Percentiles rank a stretch among this genome's conserved stretches.
phyloP scores from a whole-genome alignment of 2,113 vertebrate genomes.

The Pseudopodoces humilis region DNA sequence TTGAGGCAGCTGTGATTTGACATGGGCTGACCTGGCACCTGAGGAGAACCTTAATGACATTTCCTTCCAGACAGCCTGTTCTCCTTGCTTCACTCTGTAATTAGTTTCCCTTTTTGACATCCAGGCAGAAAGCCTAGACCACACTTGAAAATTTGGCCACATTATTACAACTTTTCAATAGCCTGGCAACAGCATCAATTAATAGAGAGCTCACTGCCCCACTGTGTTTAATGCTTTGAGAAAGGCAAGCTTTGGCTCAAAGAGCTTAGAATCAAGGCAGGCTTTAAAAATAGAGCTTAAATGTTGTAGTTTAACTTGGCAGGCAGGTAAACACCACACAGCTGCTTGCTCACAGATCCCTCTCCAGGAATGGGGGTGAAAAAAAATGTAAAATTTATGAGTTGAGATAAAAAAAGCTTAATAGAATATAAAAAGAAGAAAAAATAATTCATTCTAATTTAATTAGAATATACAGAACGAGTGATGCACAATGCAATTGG shows the following conservation, averaged over 20 bases:
- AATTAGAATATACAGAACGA: background rate
- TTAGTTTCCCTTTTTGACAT: constrained; percentile 21
- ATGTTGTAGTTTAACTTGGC: background rate
- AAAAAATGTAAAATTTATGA: background rate
- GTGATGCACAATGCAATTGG: background rate
- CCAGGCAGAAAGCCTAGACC: background rate
- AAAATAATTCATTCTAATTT: background rate
- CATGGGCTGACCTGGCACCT: background rate
- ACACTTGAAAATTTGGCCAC: background rate
- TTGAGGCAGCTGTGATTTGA: constrained; percentile 23
- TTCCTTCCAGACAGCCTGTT: background rate
- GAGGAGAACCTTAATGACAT: background rate
- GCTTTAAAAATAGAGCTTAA: background rate
- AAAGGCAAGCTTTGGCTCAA: background rate
- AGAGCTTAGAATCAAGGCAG: background rate
- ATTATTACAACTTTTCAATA: background rate
- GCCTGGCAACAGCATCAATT: background rate
- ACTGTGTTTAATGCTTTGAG: background rate
- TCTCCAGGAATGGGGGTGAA: background rate
- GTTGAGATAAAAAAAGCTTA: background rate
- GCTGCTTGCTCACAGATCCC: background rate
- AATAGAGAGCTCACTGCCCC: background rate
- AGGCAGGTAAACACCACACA: background rate
- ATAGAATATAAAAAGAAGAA: background rate
- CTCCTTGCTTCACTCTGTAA: background rate